Evolutionary conservation across 30 jellyfish, hydroid and myxozoan species (phyloP).

Genomic region (Cassiopea andromeda): DNA sequence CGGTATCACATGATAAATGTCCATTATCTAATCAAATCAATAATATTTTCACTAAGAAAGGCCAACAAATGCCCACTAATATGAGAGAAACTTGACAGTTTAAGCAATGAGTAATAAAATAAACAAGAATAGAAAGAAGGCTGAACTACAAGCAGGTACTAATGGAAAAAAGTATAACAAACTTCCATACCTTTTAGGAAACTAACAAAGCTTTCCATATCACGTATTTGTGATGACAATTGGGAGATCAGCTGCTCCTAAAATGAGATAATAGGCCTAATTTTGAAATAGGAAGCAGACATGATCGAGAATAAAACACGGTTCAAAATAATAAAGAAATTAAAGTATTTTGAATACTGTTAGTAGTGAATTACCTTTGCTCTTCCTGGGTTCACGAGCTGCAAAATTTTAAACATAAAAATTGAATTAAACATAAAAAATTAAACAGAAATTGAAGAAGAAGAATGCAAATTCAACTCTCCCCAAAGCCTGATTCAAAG

Average conservation of each 20-base stretch:
- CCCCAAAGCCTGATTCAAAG: too few relatives aligned
- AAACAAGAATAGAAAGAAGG: too few relatives aligned
- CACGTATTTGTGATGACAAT: conserved; percentile 82
- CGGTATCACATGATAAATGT: too few relatives aligned
- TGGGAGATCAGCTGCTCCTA: conserved; percentile 84
- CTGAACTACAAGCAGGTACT: too few relatives aligned
- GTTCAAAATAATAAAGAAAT: not conserved
- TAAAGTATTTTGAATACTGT: not conserved
- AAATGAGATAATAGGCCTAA: not conserved
- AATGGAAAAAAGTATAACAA: not conserved
- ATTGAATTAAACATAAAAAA: too few relatives aligned
- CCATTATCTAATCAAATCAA: too few relatives aligned
- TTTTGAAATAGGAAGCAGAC: too few relatives aligned
- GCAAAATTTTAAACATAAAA: not conserved
- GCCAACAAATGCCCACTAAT: too few relatives aligned
- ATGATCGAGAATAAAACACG: too few relatives aligned
- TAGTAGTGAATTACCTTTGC: conserved; percentile 51
- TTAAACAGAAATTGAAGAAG: not conserved
- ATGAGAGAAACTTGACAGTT: too few relatives aligned
- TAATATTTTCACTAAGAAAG: too few relatives aligned
- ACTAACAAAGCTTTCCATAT: conserved; percentile 89
- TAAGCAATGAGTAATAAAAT: too few relatives aligned
- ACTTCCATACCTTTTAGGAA: conserved; percentile 70
- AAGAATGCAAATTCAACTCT: not conserved
- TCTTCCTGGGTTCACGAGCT: conserved; percentile 83